A percentile compares a stretch with the other conserved stretches of the same genome.
These are phyloP conservation scores for Bostrychus sinensis DNA, from an alignment of 2,113 vertebrate genomes.

Conservation along the genomic window DNA sequence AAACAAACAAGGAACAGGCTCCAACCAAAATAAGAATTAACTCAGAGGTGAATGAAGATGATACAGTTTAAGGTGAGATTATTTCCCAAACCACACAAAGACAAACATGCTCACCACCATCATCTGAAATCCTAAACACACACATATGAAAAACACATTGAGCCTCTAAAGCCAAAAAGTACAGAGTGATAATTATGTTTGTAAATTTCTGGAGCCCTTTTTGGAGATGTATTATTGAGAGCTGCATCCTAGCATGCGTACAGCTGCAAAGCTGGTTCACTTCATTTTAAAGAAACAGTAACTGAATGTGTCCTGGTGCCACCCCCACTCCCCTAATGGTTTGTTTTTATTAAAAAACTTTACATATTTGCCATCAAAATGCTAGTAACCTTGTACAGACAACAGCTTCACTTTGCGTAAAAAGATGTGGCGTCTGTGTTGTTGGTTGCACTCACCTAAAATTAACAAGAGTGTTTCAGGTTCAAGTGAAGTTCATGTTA, in stretches of 20 bases:
- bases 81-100: conserved; percentile 56
- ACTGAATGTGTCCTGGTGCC: no score
- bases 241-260: conserved; percentile 36
- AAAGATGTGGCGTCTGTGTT: no score
- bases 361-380: neutral
- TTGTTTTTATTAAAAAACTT: no score
- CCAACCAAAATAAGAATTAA: conserved; percentile 72
- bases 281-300: no score
- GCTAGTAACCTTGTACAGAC: neutral
- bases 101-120: conserved; percentile 42
- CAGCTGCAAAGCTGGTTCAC: neutral
- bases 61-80: conserved; percentile 48
- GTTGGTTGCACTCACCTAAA: neutral
- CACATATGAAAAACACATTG: conserved; percentile 21
- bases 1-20: conserved; percentile 59
- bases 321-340: no score
- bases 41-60: conserved; percentile 57
- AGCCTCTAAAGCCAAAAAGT: conserved; percentile 56
- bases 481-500: neutral
- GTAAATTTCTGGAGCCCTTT: conserved; percentile 69
- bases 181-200: conserved; percentile 72
- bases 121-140: conserved; percentile 25
- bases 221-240: conserved; percentile 64
- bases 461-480: neutral
- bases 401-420: no score